Percentiles rank a stretch among this genome's conserved stretches.
Evolutionary conservation across 1,140 invertebrate genomes (phyloP).

Genomic region (Tribolium madens): DNA sequence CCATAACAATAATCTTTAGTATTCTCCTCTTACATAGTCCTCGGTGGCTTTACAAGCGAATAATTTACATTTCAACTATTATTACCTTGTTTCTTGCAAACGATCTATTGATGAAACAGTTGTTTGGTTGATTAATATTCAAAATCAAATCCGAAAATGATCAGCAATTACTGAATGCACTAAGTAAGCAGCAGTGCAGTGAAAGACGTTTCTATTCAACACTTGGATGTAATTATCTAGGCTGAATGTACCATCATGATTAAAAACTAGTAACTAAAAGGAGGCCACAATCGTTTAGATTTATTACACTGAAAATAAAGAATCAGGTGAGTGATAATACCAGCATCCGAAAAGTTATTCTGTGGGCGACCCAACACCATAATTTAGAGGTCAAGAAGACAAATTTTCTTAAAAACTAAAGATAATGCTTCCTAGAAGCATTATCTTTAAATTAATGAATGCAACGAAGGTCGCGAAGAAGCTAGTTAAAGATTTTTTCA

Average conservation of each 20-base stretch:
- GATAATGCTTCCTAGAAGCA: not conserved
- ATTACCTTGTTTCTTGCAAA: too few species aligned
- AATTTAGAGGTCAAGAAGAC: not conserved
- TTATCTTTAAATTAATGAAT: not conserved
- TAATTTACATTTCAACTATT: too few species aligned
- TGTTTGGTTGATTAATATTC: not conserved
- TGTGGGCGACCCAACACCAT: not conserved
- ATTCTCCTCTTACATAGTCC: too few species aligned
- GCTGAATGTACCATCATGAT: conserved; percentile 14
- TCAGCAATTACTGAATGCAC: not conserved
- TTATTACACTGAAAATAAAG: conserved; percentile 5
- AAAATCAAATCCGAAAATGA: not conserved
- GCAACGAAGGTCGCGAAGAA: too few species aligned
- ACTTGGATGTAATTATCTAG: conserved; percentile 15
- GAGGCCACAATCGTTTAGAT: conserved; percentile 8
- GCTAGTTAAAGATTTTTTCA: too few species aligned
- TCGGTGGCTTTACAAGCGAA: too few species aligned
- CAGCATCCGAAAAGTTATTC: not conserved
- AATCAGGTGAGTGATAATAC: not conserved
- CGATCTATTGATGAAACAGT: not conserved
- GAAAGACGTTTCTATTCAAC: conserved; percentile 13
- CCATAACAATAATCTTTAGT: too few species aligned
- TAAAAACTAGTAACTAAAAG: conserved; percentile 14
- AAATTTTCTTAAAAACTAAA: not conserved
- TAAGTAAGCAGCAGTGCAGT: not conserved